Evolutionary conservation across 2,888 invertebrate species (phyloP), one percentile per base, ranked within the genome.

Genomic region (Phyllotreta cruciferae): DNA sequence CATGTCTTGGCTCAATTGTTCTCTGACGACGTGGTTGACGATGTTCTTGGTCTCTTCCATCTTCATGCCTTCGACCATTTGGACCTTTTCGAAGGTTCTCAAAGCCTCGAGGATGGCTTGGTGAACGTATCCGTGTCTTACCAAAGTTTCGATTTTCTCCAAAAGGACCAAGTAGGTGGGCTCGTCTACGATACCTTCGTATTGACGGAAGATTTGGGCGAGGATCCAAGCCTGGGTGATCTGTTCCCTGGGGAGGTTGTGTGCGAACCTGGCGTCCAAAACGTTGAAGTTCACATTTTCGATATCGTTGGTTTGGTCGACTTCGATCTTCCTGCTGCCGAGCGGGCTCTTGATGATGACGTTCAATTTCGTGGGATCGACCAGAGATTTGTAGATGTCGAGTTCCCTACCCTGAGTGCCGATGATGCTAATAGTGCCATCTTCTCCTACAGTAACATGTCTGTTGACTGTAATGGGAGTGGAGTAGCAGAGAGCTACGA

Each of bases 151-250:
- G 35, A 52, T 37, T 7, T 37, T 52, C 13, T 35, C 52, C 37
- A 52, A 37, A 6, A 52, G 4, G 3, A 11, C 13, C 13, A 13
- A 7, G 37, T 37, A 52, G 11, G 52, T 52, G 6, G 6, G 10
- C 34, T 52, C 52, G 34, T 37, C 38, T 52, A 52, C 52, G 14
- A 52, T 8, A 3, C 37, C 37, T 52, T 52, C n/a, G 52, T 49
- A 37, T 10, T 52, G 7, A 37, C 37, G 52, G 49, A 49, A 35
- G 49, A 49, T 49, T 13, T 35, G 8, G 8, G 49, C 10, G 10
- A 49, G 49, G 11, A 49, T 35, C 11, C 11, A 35, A 49, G 34
- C 34, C 36, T 49, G 49, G 35, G 49, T 49, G 10, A 49, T n/a
- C 10, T 35, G 35, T 35, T 34, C 35, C 49, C 3, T 49, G 11